Evolutionary conservation across 2,797 vertebrate genomes (phyloP), one percentile per base, ranked within the genome.

Genomic region (Xenopus petersii): DNA sequence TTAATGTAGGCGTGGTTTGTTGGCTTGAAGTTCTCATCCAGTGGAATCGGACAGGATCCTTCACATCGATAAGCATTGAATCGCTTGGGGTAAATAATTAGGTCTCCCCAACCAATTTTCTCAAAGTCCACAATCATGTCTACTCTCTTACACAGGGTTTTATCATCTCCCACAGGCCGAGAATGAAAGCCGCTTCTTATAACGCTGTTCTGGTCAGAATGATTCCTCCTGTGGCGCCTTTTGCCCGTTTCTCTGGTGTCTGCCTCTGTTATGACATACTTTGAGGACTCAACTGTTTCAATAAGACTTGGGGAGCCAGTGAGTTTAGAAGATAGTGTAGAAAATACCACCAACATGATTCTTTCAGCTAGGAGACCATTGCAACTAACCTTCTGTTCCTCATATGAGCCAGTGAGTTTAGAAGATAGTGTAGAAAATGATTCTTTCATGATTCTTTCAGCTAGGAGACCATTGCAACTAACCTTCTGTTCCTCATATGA

Each of bases 1-100:
- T 95, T 94, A 80, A 97, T 95, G 85, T 96, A 96, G 0, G 94
- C 95, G 0, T 97, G 95, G 94, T 84, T 96, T 95, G 94, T 95
- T 47, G 95, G 94, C 11, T 84, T 88, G 85, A 94, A 95, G 55
- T 87, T 89, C 80, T 95, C 94, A 0, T 95, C 94, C 75, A 97
- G 86, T 0, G 94, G 95, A 0, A 83, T 83, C 30, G 70, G 60
- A 10, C 70, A 72, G 16, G 48, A 26, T 64, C 70, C 70, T n/a
- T 72, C 70, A 55, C 95, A 96, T 54, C 94, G 91, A 85, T 92
- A 95, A 0, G 94, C 94, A 0, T 96, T 96, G 87, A 91, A 96
- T n/a, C 91, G 91, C 54, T 93, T 93, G 2, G 92, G 93, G 67
- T 94, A 89, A 2, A 95, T 87, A 0, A 96, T 95, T 94, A 94